phyloP scores from a whole-genome alignment of 2,797 vertebrate species.

The Tolypeutes matacus region DNA sequence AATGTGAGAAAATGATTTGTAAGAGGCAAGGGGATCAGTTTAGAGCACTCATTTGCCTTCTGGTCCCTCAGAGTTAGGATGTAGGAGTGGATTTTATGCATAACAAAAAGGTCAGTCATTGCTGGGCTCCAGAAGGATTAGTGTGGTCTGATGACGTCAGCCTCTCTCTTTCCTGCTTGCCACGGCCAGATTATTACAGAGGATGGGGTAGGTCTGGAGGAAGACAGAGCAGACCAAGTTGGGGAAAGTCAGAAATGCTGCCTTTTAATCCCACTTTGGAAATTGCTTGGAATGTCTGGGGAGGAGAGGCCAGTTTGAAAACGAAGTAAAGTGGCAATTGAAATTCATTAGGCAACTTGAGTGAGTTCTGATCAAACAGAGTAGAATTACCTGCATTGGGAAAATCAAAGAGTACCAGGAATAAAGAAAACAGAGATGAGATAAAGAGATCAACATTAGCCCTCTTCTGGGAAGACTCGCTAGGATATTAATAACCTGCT shows the following conservation, averaged over 20 bases:
- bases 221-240: not conserved
- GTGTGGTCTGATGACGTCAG: slow-evolving; percentile 32
- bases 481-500: slow-evolving; percentile 81
- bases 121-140: slow-evolving; percentile 62
- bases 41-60: not conserved
- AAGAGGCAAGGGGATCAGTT: not conserved
- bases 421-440: slow-evolving; percentile 74
- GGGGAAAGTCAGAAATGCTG: not conserved
- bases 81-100: slow-evolving; percentile 18
- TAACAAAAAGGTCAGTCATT: slow-evolving; percentile 64
- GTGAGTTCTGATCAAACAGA: slow-evolving; percentile 73
- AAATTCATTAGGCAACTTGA: slow-evolving; percentile 77
- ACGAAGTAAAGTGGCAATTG: slow-evolving; percentile 48
- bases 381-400: slow-evolving; percentile 80
- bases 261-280: slow-evolving; percentile 63
- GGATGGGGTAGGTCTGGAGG: not conserved
- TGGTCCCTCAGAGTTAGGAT: not conserved
- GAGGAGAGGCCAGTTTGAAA: slow-evolving; percentile 56
- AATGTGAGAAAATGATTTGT: not conserved
- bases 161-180: slow-evolving; percentile 20
- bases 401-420: slow-evolving; percentile 75
- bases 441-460: slow-evolving; percentile 82
- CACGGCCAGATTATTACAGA: not conserved
- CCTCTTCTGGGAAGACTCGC: slow-evolving; percentile 78
- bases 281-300: not conserved